phyloP scores from a whole-genome alignment of 2,888 invertebrate genomes.

The Dusona sp. region DNA sequence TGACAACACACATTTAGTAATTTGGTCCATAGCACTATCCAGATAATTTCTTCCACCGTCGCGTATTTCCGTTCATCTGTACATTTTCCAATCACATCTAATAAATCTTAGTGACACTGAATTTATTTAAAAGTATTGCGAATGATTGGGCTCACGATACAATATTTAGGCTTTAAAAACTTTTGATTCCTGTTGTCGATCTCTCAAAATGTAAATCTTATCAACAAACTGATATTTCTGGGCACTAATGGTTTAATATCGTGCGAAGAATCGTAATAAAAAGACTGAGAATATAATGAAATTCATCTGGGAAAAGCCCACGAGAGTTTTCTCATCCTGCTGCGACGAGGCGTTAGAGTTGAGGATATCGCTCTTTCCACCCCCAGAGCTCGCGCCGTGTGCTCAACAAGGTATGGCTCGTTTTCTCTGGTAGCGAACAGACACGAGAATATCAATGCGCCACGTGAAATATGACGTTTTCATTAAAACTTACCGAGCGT shows the following conservation, averaged over 20 bases:
- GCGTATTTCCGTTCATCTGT: too few species aligned
- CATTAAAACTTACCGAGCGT: conserved; percentile 78
- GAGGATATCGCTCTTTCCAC: background rate
- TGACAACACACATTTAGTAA: too few species aligned
- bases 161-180: background rate
- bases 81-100: too few species aligned
- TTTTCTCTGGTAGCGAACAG: conserved; percentile 34
- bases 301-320: conserved; percentile 18
- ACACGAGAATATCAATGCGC: conserved; percentile 76
- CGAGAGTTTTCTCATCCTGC: conserved; percentile 24
- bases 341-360: conserved; percentile 1
- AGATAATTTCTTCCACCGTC: too few species aligned
- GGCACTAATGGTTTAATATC: conserved; percentile 24
- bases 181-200: background rate
- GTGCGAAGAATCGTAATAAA: conserved; percentile 6
- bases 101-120: too few species aligned
- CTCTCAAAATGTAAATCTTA: background rate
- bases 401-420: conserved; percentile 11
- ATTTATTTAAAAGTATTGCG: too few species aligned
- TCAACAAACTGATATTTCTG: background rate
- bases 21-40: too few species aligned
- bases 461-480: conserved; percentile 77
- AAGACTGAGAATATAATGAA: conserved; percentile 29
- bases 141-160: too few species aligned
- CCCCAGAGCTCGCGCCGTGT: background rate